Conservation (phyloP, 1,140 invertebrate genomes). For the Drosophila repletoides region DNA sequence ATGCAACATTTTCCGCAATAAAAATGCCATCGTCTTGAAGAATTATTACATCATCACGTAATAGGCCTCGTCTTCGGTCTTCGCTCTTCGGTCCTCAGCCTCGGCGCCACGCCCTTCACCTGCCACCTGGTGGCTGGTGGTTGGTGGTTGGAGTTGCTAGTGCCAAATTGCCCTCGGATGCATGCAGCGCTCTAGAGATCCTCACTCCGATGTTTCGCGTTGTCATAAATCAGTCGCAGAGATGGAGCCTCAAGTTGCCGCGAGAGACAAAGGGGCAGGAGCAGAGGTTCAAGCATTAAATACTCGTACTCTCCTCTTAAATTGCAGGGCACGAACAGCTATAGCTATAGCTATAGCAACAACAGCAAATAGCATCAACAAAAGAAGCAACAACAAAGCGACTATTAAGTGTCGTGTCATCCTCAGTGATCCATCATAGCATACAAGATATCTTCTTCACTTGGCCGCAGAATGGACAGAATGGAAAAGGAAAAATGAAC, state of each 20-base stretch:
- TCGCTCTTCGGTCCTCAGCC: no score
- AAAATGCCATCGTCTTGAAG: constrained; percentile 71
- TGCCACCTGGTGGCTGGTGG: neutral
- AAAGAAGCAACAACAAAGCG: constrained; percentile 50
- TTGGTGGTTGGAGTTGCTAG: neutral
- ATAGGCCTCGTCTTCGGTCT: constrained; percentile 52
- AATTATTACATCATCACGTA: constrained; percentile 80
- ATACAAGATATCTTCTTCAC: constrained; percentile 36
- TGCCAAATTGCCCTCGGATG: constrained; percentile 64
- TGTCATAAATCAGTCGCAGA: constrained; percentile 75
- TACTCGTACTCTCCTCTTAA: constrained; percentile 62
- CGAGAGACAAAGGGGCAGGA: neutral
- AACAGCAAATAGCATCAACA: constrained; percentile 43
- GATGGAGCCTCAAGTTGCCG: constrained; percentile 51
- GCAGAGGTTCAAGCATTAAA: constrained; percentile 55
- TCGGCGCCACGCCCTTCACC: constrained; percentile 67
- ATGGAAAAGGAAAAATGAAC: constrained; percentile 68
- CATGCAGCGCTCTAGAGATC: constrained; percentile 26
- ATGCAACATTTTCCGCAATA: constrained; percentile 77
- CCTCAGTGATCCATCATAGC: constrained; percentile 71
- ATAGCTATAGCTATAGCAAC: constrained; percentile 18
- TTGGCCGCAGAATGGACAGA: constrained; percentile 7
- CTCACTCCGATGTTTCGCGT: constrained; percentile 53
- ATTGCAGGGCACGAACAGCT: constrained; percentile 64
- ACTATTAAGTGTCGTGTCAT: constrained; percentile 75